These are phyloP conservation scores for Agapornis roseicollis DNA, from an alignment of 2,113 vertebrate species.

Conservation along the genomic window DNA sequence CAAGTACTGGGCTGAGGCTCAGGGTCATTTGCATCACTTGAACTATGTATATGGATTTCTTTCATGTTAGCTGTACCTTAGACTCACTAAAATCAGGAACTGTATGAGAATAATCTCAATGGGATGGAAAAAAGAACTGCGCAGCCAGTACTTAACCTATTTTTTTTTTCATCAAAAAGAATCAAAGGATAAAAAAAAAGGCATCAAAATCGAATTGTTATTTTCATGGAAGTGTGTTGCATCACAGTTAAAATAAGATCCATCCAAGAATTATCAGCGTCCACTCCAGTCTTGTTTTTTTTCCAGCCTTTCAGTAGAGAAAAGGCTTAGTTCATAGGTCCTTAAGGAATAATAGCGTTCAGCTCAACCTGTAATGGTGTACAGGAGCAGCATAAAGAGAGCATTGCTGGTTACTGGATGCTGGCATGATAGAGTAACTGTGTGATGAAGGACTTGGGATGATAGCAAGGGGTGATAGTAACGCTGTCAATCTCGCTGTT, in stretches of 20 bases:
- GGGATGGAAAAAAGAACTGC: background rate
- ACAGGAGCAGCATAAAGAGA: background rate
- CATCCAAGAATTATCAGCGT: background rate
- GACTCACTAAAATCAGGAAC: background rate
- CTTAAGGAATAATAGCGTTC: background rate
- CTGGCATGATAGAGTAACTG: conserved; percentile 72
- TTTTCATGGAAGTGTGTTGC: background rate
- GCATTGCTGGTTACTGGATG: conserved; percentile 26
- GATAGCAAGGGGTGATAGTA: conserved; percentile 81
- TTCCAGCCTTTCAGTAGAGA: conserved; percentile 27
- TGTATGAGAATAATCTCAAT: background rate
- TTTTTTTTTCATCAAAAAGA: background rate
- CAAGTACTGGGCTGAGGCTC: background rate
- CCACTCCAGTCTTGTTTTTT: background rate
- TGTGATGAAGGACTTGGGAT: conserved; percentile 66
- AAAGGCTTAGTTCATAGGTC: background rate
- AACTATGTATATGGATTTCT: background rate
- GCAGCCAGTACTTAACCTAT: background rate
- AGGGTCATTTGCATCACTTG: background rate
- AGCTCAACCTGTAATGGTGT: background rate
- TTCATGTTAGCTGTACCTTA: background rate
- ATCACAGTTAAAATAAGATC: background rate
- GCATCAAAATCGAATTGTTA: background rate
- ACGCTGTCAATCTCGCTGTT: conserved; percentile 80
- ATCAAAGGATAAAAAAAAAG: background rate